Evolutionary conservation across 1,140 invertebrate genomes (phyloP).

Genomic region (Drosophila truncata): DNA sequence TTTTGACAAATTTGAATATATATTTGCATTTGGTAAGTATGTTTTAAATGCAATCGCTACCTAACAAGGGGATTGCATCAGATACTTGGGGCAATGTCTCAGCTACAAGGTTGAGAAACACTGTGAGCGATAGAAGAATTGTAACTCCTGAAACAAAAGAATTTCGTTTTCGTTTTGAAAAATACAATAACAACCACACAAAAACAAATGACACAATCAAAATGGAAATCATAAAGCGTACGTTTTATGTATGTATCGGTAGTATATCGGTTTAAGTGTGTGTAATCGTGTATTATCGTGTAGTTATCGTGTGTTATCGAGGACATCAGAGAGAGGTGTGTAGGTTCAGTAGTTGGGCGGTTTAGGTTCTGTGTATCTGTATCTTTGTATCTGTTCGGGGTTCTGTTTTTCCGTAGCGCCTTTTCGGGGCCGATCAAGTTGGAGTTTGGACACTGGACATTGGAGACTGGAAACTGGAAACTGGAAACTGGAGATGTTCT

Average conservation of each 20-base stretch:
- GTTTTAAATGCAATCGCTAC: constrained; percentile 88
- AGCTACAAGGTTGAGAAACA: constrained; percentile 98
- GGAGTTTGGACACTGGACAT: constrained; percentile 2
- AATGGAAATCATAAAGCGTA: constrained; percentile 75
- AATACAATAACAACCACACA: constrained; percentile 80
- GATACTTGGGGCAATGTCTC: constrained; percentile 98
- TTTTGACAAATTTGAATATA: constrained; percentile 83
- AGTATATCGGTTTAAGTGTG: constrained; percentile 49
- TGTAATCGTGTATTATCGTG: constrained; percentile 16
- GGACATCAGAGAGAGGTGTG: constrained; percentile 52
- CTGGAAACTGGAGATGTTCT: constrained; percentile 18
- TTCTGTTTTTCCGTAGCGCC: constrained; percentile 18
- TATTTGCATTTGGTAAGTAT: constrained; percentile 82
- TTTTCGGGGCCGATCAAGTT: constrained; percentile 10
- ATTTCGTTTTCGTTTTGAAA: constrained; percentile 85
- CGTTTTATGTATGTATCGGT: constrained; percentile 68
- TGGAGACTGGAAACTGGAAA: constrained; percentile 8
- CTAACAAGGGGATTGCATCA: constrained; percentile 97
- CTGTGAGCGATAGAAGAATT: constrained; percentile 99
- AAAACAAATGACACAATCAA: constrained; percentile 72
- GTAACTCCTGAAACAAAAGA: constrained; percentile 97
- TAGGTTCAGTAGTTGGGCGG: constrained; percentile 34
- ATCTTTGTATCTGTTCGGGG: constrained; percentile 41
- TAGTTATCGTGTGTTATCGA: constrained; percentile 44
- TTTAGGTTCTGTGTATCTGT: constrained; percentile 41